These are phyloP conservation scores for Achatina immaculata DNA, from an alignment of 1,140 invertebrate species.

Conservation along the genomic window DNA sequence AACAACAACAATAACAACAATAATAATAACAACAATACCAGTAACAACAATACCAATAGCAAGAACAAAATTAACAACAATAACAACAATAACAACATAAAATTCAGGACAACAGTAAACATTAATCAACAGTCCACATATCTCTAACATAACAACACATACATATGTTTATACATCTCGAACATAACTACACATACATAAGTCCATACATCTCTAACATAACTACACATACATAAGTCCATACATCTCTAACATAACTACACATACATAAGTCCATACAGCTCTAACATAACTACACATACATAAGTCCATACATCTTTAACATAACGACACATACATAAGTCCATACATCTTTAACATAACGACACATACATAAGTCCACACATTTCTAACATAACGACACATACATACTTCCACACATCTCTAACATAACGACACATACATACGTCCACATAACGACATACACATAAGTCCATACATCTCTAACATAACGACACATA, in stretches of 20 bases:
- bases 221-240: background rate
- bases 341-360: background rate
- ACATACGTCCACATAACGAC: background rate
- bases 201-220: background rate
- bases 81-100: background rate
- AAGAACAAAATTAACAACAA: background rate
- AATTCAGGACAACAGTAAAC: background rate
- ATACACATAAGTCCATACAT: background rate
- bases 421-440: background rate
- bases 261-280: background rate
- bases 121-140: background rate
- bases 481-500: background rate
- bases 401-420: background rate
- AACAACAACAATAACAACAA: background rate
- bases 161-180: background rate
- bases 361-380: background rate
- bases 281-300: background rate
- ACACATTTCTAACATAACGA: background rate
- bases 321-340: background rate
- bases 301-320: background rate
- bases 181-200: conserved; percentile 5
- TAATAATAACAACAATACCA: background rate
- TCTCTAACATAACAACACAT: background rate
- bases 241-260: background rate
- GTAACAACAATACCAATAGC: background rate